Percentiles rank a stretch among this genome's conserved stretches.
These are phyloP conservation scores for Podarcis raffonei DNA, from an alignment of 2,113 vertebrate genomes.

Conservation along the genomic window DNA sequence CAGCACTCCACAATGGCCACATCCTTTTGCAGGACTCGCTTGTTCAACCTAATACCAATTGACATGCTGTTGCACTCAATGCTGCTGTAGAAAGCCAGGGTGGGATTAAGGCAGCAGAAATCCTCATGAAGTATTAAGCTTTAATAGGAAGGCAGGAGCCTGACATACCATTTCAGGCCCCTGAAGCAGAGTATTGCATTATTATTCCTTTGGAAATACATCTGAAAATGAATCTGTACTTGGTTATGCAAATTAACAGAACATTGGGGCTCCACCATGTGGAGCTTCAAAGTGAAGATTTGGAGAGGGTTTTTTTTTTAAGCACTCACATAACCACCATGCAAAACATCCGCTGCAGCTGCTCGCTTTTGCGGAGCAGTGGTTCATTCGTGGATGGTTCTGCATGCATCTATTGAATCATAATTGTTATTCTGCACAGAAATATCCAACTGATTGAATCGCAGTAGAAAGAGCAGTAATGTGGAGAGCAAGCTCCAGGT, in stretches of 20 bases:
- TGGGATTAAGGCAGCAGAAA: conserved; percentile 41
- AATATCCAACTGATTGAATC: conserved; percentile 33
- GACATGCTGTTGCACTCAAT: conserved; percentile 7
- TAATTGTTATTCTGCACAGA: conserved; percentile 44
- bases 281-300: conserved; percentile 53
- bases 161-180: conserved; percentile 22
- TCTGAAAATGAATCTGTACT: conserved; percentile 50
- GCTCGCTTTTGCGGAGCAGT: conserved; percentile 42
- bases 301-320: conserved; percentile 30
- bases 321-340: background rate
- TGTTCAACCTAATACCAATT: conserved; percentile 18
- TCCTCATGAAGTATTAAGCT: conserved; percentile 48
- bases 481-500: conserved; percentile 29
- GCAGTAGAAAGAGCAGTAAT: conserved; percentile 35
- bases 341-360: conserved; percentile 37
- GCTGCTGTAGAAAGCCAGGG: background rate
- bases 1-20: background rate
- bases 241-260: conserved; percentile 57
- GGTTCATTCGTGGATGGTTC: conserved; percentile 37
- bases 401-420: conserved; percentile 40
- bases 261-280: conserved; percentile 15
- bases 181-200: background rate
- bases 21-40: too few relatives aligned
- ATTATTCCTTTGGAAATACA: conserved; percentile 38
- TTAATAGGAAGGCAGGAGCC: conserved; percentile 41